A percentile compares a stretch with the other conserved stretches of the same genome.
Evolutionary conservation across 2,888 invertebrate genomes (phyloP).

Genomic region (Folsomia candida): DNA sequence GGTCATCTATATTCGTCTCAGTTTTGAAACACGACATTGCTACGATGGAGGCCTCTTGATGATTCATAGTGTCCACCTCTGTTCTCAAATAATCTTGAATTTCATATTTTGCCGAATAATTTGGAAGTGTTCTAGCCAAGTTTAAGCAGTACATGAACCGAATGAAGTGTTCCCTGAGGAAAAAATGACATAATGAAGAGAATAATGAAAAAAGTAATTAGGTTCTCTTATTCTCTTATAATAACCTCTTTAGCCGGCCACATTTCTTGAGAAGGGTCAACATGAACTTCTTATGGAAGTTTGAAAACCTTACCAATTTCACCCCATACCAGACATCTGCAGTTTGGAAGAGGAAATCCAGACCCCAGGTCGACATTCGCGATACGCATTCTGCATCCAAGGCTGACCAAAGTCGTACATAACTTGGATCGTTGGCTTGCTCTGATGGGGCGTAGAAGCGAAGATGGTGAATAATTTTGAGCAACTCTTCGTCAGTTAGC

Average conservation of each 20-base stretch:
- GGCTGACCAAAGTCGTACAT: conserved; percentile 65
- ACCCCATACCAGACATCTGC: conserved; percentile 65
- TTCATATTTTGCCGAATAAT: conserved; percentile 64
- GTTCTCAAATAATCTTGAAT: conserved; percentile 62
- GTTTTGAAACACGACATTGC: conserved; percentile 77
- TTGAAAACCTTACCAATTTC: conserved; percentile 23
- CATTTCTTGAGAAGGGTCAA: conserved; percentile 62
- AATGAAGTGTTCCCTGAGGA: conserved; percentile 64
- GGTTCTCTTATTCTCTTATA: too few relatives aligned
- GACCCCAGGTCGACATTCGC: conserved; percentile 58
- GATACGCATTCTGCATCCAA: conserved; percentile 66
- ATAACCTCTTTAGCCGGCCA: conserved; percentile 60
- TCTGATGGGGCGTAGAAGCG: conserved; percentile 56
- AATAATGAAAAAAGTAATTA: too few relatives aligned
- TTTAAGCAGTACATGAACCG: conserved; percentile 68
- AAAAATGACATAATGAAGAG: too few relatives aligned
- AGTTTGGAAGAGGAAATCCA: conserved; percentile 61
- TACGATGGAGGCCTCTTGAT: conserved; percentile 69
- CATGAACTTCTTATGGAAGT: conserved; percentile 59
- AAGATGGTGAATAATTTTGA: conserved; percentile 28
- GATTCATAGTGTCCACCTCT: conserved; percentile 60
- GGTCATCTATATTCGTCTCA: conserved; percentile 63
- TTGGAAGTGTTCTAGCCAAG: conserved; percentile 57
- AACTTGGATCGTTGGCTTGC: conserved; percentile 61
- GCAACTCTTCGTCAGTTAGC: conserved; percentile 32